phyloP scores from a whole-genome alignment of 2,797 vertebrate species.

The Prunella strophiata region DNA sequence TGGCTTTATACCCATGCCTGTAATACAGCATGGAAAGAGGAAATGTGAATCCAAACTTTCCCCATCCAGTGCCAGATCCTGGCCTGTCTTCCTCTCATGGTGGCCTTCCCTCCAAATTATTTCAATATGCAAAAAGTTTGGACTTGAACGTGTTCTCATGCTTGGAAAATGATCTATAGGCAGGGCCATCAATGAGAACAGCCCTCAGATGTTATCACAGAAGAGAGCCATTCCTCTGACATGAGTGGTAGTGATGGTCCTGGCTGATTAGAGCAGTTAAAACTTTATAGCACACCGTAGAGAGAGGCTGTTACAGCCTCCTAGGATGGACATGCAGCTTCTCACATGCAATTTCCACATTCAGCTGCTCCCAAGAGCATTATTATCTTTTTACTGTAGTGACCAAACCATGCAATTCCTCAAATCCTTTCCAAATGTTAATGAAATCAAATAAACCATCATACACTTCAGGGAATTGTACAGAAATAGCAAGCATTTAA shows the following conservation, averaged over 20 bases:
- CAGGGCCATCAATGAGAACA: neutral
- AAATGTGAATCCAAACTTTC: neutral
- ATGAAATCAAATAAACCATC: slow-evolving; percentile 64
- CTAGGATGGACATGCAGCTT: slow-evolving; percentile 11
- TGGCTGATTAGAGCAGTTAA: slow-evolving; percentile 42
- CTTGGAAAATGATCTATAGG: neutral
- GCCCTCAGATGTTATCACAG: neutral
- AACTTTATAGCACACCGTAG: slow-evolving; percentile 9
- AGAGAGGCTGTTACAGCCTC: slow-evolving; percentile 23
- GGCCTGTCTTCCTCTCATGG: neutral
- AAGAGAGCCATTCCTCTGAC: slow-evolving; percentile 3
- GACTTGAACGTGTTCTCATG: neutral
- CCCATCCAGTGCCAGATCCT: neutral
- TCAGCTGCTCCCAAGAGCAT: slow-evolving; percentile 29
- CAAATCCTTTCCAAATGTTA: slow-evolving; percentile 68
- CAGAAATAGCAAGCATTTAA: slow-evolving; percentile 56
- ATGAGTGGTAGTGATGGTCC: slow-evolving; percentile 18
- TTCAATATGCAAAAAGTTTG: neutral
- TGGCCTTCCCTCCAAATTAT: neutral
- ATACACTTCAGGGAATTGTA: slow-evolving; percentile 32
- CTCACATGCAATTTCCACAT: slow-evolving; percentile 59
- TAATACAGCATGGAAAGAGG: neutral
- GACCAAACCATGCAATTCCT: slow-evolving; percentile 55
- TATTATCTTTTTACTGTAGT: slow-evolving; percentile 58
- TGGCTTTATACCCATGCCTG: neutral